Evolutionary conservation across 2,113 vertebrate species (phyloP).

Genomic region (Thinocorus orbignyianus): DNA sequence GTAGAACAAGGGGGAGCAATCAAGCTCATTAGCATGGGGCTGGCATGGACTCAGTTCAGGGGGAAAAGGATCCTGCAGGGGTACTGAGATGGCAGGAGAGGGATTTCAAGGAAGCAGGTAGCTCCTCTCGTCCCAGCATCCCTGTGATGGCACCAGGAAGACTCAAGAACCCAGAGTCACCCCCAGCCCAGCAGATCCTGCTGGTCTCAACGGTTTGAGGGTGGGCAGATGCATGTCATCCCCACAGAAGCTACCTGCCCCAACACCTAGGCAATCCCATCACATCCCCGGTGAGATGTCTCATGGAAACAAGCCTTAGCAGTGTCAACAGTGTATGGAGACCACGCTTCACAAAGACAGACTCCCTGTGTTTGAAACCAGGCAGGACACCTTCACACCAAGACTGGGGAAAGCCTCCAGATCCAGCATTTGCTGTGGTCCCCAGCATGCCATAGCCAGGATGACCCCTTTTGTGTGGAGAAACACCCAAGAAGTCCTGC

Average conservation of each 20-base stretch:
- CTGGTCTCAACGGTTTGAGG: background rate
- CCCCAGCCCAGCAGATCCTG: background rate
- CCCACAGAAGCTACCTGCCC: background rate
- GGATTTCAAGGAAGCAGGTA: background rate
- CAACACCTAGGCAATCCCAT: background rate
- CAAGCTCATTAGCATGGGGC: background rate
- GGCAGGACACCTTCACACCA: background rate
- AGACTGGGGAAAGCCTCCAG: background rate
- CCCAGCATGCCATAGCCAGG: background rate
- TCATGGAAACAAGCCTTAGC: background rate
- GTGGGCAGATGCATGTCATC: too few species aligned
- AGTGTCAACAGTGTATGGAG: fast-evolving
- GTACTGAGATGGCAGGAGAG: background rate
- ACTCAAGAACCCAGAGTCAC: background rate
- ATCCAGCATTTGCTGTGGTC: background rate
- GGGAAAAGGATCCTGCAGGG: background rate
- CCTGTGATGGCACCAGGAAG: background rate
- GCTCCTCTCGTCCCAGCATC: background rate
- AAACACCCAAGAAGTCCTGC: fast-evolving
- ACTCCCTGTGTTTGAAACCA: background rate
- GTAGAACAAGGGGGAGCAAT: background rate
- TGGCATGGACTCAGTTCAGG: background rate
- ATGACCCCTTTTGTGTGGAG: background rate
- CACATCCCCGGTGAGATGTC: fast-evolving
- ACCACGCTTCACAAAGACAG: background rate